Percentiles rank a stretch among this genome's conserved stretches.
Evolutionary conservation across 2,113 vertebrate genomes (phyloP).

Genomic region (Bujurquina vittata): DNA sequence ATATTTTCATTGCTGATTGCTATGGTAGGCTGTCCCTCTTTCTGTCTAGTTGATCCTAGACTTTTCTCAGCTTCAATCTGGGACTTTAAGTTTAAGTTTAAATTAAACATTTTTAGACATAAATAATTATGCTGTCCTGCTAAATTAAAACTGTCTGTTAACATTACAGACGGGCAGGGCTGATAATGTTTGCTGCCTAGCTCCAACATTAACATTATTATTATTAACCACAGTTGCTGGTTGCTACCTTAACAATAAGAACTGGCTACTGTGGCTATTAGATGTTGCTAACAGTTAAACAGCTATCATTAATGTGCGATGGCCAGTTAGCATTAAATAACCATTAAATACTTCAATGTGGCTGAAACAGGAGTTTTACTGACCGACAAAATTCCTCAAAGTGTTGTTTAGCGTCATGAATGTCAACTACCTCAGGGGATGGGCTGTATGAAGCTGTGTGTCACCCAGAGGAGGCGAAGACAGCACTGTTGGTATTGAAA

Average conservation of each 20-base stretch:
- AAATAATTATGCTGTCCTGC: background rate
- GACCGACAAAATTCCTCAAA: background rate
- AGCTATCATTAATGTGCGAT: background rate
- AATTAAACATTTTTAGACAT: background rate
- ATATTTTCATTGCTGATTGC: background rate
- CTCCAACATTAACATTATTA: background rate
- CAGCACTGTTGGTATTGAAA: background rate
- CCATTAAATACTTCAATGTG: background rate
- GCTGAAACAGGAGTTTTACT: background rate
- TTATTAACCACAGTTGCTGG: background rate
- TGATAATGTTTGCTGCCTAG: background rate
- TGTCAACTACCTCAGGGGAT: background rate
- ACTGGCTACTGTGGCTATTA: background rate
- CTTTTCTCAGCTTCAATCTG: background rate
- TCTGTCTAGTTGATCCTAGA: background rate
- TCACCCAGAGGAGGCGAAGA: background rate
- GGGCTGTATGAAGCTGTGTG: background rate
- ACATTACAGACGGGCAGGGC: background rate
- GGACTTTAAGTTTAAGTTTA: background rate
- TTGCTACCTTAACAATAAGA: background rate
- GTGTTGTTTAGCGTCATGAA: background rate
- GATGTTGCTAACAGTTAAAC: background rate
- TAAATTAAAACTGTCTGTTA: background rate
- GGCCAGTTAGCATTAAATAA: background rate
- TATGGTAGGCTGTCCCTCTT: background rate